Percentiles rank a stretch among this genome's conserved stretches.
Evolutionary conservation across 2,888 invertebrate species (phyloP).

Genomic region (Phorcus lineatus): DNA sequence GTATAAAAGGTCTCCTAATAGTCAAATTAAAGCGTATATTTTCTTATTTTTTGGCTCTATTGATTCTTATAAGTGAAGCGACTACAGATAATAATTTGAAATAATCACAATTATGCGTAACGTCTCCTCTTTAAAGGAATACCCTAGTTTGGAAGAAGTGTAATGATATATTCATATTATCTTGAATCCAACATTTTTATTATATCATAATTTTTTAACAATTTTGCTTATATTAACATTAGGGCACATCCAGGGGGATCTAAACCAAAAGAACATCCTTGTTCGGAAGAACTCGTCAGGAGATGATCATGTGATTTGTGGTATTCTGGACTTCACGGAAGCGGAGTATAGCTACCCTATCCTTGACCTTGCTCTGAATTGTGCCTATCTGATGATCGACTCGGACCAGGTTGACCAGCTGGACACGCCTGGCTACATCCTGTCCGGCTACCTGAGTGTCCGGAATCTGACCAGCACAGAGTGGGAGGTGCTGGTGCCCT

Average conservation of each 20-base stretch:
- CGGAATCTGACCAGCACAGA: conserved; percentile 81
- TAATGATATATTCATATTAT: too few relatives aligned
- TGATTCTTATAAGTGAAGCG: too few relatives aligned
- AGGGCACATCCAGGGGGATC: conserved; percentile 89
- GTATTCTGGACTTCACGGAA: conserved; percentile 91
- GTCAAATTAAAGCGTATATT: too few relatives aligned
- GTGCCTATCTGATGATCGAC: conserved; percentile 87
- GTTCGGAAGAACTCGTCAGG: conserved; percentile 73
- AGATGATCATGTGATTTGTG: conserved; percentile 80
- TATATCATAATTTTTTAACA: too few relatives aligned
- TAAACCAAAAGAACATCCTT: conserved; percentile 92
- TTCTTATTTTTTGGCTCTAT: too few relatives aligned
- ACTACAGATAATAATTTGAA: too few relatives aligned
- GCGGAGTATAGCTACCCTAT: conserved; percentile 83
- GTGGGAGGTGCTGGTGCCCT: conserved; percentile 81
- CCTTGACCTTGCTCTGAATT: conserved; percentile 88
- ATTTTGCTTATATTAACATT: background rate
- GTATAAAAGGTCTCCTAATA: too few relatives aligned
- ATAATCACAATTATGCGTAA: too few relatives aligned
- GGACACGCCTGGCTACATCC: conserved; percentile 78
- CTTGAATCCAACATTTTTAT: too few relatives aligned
- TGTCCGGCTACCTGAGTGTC: conserved; percentile 86
- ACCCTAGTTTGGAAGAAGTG: too few relatives aligned
- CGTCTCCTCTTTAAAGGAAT: too few relatives aligned
- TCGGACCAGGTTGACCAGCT: conserved; percentile 78